Evolutionary conservation across 2,888 invertebrate species (phyloP).

Genomic region (Ophonus ardosiacus): DNA sequence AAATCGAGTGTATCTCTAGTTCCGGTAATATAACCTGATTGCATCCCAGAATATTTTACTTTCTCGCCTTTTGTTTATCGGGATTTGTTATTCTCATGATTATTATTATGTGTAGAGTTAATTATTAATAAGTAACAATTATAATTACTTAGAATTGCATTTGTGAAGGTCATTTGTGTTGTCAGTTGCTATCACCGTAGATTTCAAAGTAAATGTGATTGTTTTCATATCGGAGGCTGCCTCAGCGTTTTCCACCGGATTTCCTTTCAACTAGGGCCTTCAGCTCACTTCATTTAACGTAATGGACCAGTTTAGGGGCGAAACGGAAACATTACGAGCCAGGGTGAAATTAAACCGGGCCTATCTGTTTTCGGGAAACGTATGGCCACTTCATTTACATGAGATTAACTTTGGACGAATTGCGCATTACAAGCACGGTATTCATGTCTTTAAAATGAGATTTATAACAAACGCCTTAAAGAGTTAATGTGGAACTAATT

Average conservation of each 20-base stretch:
- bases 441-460: conserved; percentile 19
- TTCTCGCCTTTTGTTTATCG: too few relatives aligned
- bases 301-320: conserved; percentile 9
- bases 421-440: conserved; percentile 12
- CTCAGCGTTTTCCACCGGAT: conserved; percentile 51
- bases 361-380: conserved; percentile 51
- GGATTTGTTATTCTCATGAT: neutral
- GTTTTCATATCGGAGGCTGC: conserved; percentile 52
- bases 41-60: too few relatives aligned
- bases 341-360: conserved; percentile 52
- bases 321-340: conserved; percentile 38
- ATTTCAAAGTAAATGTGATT: conserved; percentile 58
- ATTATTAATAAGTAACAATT: conserved; percentile 18
- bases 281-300: conserved; percentile 55
- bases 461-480: conserved; percentile 31
- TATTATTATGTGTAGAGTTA: neutral
- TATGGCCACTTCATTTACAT: conserved; percentile 50
- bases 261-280: conserved; percentile 51
- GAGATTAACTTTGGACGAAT: conserved; percentile 44
- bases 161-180: conserved; percentile 36
- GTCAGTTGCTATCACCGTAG: conserved; percentile 3
- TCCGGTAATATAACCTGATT: too few relatives aligned
- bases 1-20: too few relatives aligned
- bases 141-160: conserved; percentile 37
- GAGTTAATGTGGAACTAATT: neutral